These are phyloP conservation scores for Sphaeramia orbicularis DNA, from an alignment of 2,797 vertebrate genomes.

Conservation along the genomic window DNA sequence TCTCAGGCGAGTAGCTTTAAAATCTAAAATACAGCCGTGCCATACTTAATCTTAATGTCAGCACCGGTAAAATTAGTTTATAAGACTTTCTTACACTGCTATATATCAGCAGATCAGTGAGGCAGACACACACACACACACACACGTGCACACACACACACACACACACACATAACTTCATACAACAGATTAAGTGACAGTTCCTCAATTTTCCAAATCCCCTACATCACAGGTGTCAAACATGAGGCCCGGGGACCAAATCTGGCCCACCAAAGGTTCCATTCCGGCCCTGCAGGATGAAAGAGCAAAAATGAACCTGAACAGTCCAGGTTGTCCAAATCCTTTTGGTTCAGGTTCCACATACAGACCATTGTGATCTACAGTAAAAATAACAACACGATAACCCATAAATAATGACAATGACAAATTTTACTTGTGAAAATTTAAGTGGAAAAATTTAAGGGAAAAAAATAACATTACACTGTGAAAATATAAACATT, in stretches of 20 bases:
- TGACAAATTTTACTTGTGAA: too few relatives aligned
- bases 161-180: not conserved
- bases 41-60: slow-evolving; percentile 22
- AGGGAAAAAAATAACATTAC: too few relatives aligned
- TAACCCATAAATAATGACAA: too few relatives aligned
- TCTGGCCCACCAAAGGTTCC: too few relatives aligned
- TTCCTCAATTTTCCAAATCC: slow-evolving; percentile 21
- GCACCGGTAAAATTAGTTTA: slow-evolving; percentile 25
- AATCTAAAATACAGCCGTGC: slow-evolving; percentile 13
- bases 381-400: too few relatives aligned
- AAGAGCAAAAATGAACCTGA: too few relatives aligned
- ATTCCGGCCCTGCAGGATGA: too few relatives aligned
- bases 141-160: not conserved
- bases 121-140: not conserved
- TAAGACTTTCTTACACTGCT: slow-evolving; percentile 13
- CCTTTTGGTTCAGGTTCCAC: too few relatives aligned
- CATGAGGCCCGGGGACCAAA: not conserved
- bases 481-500: too few relatives aligned
- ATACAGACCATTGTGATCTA: too few relatives aligned
- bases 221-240: not conserved
- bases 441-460: too few relatives aligned
- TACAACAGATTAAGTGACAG: slow-evolving; percentile 14
- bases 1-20: slow-evolving; percentile 31
- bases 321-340: too few relatives aligned
- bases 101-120: slow-evolving; percentile 37